These are phyloP conservation scores for Ectemnius lituratus DNA, from an alignment of 2,888 invertebrate species.

Conservation along the genomic window DNA sequence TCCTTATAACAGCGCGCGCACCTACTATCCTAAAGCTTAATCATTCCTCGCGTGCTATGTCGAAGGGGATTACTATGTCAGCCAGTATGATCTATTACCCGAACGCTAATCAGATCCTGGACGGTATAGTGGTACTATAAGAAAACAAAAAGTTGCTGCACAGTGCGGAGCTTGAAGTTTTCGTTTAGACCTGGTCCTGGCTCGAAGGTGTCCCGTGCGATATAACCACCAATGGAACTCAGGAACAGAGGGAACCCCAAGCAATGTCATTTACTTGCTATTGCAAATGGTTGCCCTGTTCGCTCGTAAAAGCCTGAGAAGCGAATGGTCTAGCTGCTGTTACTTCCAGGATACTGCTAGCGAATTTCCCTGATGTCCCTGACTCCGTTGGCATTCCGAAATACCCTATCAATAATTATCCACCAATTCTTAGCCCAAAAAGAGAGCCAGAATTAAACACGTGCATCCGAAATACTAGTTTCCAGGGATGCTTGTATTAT, in stretches of 20 bases:
- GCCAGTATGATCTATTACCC: neutral
- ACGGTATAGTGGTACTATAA: conserved; percentile 24
- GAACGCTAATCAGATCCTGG: conserved; percentile 8
- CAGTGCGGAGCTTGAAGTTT: neutral
- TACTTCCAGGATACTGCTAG: no score
- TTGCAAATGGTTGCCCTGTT: neutral
- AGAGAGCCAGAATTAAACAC: no score
- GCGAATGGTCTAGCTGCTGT: neutral
- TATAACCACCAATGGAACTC: neutral
- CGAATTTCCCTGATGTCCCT: no score
- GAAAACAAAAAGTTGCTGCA: neutral
- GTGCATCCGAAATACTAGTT: no score
- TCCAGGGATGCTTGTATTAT: no score
- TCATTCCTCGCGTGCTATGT: conserved; percentile 12
- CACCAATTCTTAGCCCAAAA: no score
- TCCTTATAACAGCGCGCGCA: conserved; percentile 29
- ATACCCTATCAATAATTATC: no score
- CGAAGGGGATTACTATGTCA: conserved; percentile 33
- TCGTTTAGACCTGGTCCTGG: neutral
- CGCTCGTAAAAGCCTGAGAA: conserved; percentile 1
- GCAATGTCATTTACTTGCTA: neutral
- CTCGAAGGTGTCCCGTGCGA: neutral
- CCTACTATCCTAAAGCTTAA: conserved; percentile 22
- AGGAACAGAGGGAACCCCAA: neutral
- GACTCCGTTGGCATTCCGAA: no score